Base-by-base conservation (phyloP, 92 coral and sea anemone genomes). In the Palythoa grandis region DNA sequence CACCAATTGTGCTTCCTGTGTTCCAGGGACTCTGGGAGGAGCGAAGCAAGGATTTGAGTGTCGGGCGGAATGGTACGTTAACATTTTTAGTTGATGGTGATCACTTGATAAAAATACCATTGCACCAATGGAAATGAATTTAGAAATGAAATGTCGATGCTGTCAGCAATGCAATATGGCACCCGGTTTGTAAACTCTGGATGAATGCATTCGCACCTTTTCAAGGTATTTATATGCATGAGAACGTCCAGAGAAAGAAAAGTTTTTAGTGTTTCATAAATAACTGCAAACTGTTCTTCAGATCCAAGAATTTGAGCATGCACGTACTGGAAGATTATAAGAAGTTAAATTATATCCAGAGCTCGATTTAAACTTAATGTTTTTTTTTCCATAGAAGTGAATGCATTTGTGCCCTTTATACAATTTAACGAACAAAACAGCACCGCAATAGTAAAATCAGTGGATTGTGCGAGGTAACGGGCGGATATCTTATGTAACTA, bases 11-110 rank as follows among this genome's bases (percentile, higher is more conserved):
- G 99, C 99, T 19, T 89, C 94, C 1, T 96, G 99, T 82, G 88
- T 96, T 22, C 98, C 99, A n/a, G 99, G 99, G 5, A 69, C 92
- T 69, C 98, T 96, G 19, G 99, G 95, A 23, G 99, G 99, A 50
- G 91, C 88, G 16, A 96, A 93, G 87, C 95, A 96, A 74, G 94
- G 95, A 0, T 88, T 86, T 67, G 98, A 94, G n/a, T 96, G 99
- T 79, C 83, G 98, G 24, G 92, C 93, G 3, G 99, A 96, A 84
- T 95, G 99, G 99, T 96, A 68, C 77, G 98, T 61, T 40, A 40
- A 3, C 39, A 43, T 25, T 67, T 67, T 19, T 67, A 67, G 72
- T 67, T 67, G 38, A 58, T 19, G 19, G 65, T 5, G 22, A 23
- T 56, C 16, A 56, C 61, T 10, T 3, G 4, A 3, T 43, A 3